Evolutionary conservation across 1,140 invertebrate species (phyloP), one percentile per base, ranked within the genome.

Genomic region (Manduca sexta): DNA sequence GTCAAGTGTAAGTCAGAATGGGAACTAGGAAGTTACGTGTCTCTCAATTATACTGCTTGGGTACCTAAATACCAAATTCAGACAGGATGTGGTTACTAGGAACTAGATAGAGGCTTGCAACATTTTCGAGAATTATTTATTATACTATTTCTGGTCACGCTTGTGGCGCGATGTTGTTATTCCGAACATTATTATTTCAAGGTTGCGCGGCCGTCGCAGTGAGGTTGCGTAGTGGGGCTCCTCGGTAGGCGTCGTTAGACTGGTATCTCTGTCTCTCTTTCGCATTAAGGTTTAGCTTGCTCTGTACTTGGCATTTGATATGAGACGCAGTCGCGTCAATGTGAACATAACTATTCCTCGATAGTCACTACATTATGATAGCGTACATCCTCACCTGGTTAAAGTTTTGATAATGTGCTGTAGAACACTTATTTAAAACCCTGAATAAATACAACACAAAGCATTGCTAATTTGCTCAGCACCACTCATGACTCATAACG

Each of bases 181-280:
- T 83, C 81, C 67, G 77, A 78, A 78, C 81, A 85, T 84, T 84
- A 83, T 84, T 81, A 83, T 84, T 84, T 84, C 81, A 84, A 84
- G 81, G 81, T 84, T 84, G 81, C 71, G 67, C 72, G 73, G 75
- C 71, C 77, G 81, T 78, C 78, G 77, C 81, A 72, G 70, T 79
- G 72, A 82, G 73, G 76, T 82, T 82, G 78, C 75, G 75, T 79
- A 76, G 81, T 78, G 81, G 78, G 81, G 78, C 78, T 84, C 81
- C 78, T 77, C 81, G 76, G 67, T 79, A 77, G 77, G 77, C 78
- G 74, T 74, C 72, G 68, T 74, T 76, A 64, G 64, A 64, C 66
- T 71, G 55, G 60, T 84, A 79, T 80, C 59, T 74, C 79, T 64
- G 75, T 83, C 79, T 66, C 77, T 75, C 67, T 81, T 75, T 74